Conservation (phyloP, 1,140 invertebrate genomes). For the Bombus breviceps region DNA sequence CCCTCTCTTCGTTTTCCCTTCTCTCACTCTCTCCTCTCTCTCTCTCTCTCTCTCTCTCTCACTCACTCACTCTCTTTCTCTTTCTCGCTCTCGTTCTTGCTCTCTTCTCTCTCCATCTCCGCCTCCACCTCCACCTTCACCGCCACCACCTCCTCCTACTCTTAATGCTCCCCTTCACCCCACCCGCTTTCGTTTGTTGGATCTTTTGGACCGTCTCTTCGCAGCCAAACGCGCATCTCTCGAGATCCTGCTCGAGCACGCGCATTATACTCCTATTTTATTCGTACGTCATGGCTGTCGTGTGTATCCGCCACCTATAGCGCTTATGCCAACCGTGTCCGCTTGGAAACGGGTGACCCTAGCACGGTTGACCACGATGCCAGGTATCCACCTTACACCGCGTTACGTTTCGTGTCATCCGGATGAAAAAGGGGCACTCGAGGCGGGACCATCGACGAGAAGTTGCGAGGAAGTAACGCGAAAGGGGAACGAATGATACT, state of each 20-base stretch:
- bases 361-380: too few species aligned
- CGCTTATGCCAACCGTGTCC: slow-evolving; percentile 2
- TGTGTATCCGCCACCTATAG: slow-evolving; percentile 39
- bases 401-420: background rate
- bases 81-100: background rate
- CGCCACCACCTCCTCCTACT: background rate
- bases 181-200: slow-evolving; percentile 23
- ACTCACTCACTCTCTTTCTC: slow-evolving; percentile 3
- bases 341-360: background rate
- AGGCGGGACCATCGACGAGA: background rate
- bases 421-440: background rate
- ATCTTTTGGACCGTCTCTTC: slow-evolving; percentile 58
- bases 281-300: slow-evolving; percentile 71
- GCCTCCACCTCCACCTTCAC: slow-evolving; percentile 6
- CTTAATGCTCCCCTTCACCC: background rate
- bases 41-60: background rate
- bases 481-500: background rate
- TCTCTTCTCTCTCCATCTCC: slow-evolving; percentile 20
- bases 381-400: background rate
- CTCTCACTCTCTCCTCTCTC: slow-evolving; percentile 17
- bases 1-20: slow-evolving; percentile 18
- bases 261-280: slow-evolving; percentile 78
- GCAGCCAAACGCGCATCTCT: slow-evolving; percentile 4
- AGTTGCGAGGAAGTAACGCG: background rate
- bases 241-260: slow-evolving; percentile 51